Percentiles rank a stretch among this genome's conserved stretches.
These are phyloP conservation scores for Falco peregrinus DNA, from an alignment of 2,797 vertebrate genomes.

Conservation along the genomic window DNA sequence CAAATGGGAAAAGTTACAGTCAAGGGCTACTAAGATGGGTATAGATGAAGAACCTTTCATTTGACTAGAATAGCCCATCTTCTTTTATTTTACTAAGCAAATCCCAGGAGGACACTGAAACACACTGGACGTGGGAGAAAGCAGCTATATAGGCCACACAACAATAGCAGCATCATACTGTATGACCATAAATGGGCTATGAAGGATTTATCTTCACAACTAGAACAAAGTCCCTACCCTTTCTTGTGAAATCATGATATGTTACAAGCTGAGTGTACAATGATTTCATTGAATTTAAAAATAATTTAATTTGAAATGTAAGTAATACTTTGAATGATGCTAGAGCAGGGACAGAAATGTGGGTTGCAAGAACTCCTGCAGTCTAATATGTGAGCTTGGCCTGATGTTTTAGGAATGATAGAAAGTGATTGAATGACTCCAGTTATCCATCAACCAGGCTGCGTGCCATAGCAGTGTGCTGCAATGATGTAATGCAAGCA, in stretches of 20 bases:
- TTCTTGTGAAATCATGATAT: not conserved
- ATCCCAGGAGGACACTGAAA: not conserved
- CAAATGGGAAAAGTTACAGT: not conserved
- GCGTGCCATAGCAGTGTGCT: not conserved
- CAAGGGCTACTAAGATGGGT: not conserved
- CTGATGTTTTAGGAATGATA: not conserved
- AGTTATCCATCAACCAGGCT: not conserved
- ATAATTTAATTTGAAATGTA: not conserved
- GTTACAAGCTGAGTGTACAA: not conserved
- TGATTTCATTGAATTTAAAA: not conserved
- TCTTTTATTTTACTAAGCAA: not conserved
- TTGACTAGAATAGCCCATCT: not conserved
- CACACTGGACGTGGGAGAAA: not conserved
- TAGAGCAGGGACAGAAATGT: not conserved
- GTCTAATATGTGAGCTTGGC: not conserved
- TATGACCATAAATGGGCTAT: not conserved
- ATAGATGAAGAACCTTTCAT: not conserved
- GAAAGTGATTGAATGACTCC: not conserved
- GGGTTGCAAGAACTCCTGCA: not conserved
- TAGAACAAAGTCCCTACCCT: not conserved
- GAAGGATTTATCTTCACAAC: not conserved
- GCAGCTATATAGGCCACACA: not conserved
- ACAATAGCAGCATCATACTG: accelerated
- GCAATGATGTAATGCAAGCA: not conserved
- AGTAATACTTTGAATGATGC: accelerated